Percentiles rank a stretch among this genome's conserved stretches.
Conservation (phyloP, 1,140 invertebrate genomes). For the Caenorhabditis latens region DNA sequence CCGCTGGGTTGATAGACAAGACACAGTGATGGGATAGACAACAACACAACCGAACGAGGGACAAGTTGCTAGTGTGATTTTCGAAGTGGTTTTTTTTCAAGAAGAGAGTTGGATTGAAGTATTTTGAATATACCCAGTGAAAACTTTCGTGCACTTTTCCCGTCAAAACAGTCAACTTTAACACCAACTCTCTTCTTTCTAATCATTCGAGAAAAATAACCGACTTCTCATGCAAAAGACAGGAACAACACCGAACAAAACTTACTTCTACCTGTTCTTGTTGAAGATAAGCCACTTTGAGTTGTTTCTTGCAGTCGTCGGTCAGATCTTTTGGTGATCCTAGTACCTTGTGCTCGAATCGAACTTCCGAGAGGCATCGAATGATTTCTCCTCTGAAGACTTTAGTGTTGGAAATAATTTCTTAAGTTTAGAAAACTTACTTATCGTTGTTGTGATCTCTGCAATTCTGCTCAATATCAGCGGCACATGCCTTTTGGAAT, state of each 20-base stretch:
- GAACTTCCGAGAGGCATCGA: constrained; percentile 87
- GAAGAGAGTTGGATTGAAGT: too few species aligned
- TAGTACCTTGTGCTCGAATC: constrained; percentile 78
- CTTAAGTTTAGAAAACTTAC: background rate
- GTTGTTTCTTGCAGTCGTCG: constrained; percentile 80
- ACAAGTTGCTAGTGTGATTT: background rate
- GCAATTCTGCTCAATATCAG: constrained; percentile 87
- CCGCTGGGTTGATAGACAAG: background rate
- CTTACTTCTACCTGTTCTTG: constrained; percentile 78
- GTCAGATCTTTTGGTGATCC: constrained; percentile 89
- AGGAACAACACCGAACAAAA: constrained; percentile 64
- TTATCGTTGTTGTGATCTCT: constrained; percentile 77
- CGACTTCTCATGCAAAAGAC: constrained; percentile 2
- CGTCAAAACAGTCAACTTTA: too few species aligned
- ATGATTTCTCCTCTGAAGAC: constrained; percentile 84
- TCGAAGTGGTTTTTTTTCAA: background rate
- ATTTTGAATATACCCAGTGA: too few species aligned
- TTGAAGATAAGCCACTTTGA: constrained; percentile 76
- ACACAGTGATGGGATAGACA: background rate
- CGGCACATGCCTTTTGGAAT: constrained; percentile 93
- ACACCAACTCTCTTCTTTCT: too few species aligned
- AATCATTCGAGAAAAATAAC: background rate
- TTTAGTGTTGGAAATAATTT: too few species aligned
- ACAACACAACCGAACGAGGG: background rate
- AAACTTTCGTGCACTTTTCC: too few species aligned